Conservation (phyloP, 2,888 invertebrate genomes). For the Rhimphoctona megacephalus region DNA sequence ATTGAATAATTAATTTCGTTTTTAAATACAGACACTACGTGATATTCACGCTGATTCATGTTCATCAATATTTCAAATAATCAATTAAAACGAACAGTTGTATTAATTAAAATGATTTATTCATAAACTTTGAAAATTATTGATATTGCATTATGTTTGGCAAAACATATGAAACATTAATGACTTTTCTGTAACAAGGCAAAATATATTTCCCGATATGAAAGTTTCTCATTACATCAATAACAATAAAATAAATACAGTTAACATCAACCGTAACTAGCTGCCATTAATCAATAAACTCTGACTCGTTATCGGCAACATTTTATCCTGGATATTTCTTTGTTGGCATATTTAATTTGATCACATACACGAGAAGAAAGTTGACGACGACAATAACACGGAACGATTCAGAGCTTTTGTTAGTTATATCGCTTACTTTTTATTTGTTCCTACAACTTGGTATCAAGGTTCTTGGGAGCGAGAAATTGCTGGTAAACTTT, state of each 20-base stretch:
- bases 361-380: background rate
- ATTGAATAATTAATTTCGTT: background rate
- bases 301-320: background rate
- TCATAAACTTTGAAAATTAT: background rate
- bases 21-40: background rate
- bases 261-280: background rate
- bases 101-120: background rate
- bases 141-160: background rate
- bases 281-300: background rate
- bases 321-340: background rate
- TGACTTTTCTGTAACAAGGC: no score
- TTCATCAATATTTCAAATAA: background rate
- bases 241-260: no score
- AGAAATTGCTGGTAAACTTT: background rate
- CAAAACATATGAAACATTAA: background rate
- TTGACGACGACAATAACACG: background rate
- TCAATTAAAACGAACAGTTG: background rate
- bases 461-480: background rate
- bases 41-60: background rate
- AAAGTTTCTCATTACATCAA: background rate
- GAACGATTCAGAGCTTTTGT: constrained; percentile 33
- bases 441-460: background rate
- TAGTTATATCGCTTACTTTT: constrained; percentile 15
- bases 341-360: background rate
- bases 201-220: background rate